Evolutionary conservation across 2,113 vertebrate genomes (phyloP).

Genomic region (Eulacestoma nigropectus): DNA sequence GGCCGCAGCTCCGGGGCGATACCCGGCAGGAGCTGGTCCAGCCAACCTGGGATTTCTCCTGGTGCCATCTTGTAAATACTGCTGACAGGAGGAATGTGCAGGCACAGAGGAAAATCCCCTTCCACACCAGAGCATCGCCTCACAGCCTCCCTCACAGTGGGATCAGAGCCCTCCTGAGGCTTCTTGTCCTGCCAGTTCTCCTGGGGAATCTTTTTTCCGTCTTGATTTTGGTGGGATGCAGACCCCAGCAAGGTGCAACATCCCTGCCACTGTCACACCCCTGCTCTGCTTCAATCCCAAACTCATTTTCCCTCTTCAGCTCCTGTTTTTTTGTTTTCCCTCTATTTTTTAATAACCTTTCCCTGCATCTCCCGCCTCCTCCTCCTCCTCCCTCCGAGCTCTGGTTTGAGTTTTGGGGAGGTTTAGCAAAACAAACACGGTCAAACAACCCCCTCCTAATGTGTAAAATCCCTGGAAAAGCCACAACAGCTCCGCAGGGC

Average conservation of each 20-base stretch:
- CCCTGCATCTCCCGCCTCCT: not conserved
- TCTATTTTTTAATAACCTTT: not conserved
- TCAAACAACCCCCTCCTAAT: slow-evolving; percentile 55
- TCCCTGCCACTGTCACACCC: not conserved
- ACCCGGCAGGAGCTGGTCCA: fast-evolving
- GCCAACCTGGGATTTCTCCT: not conserved
- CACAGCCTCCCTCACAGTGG: not conserved
- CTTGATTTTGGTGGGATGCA: not conserved
- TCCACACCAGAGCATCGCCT: not conserved
- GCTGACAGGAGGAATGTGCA: not conserved
- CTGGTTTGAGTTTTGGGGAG: slow-evolving; percentile 38
- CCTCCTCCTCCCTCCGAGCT: not conserved
- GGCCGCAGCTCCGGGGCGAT: fast-evolving
- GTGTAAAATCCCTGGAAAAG: slow-evolving; percentile 54
- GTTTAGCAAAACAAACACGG: slow-evolving; percentile 68
- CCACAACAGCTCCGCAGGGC: slow-evolving; percentile 40
- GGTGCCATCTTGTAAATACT: not conserved
- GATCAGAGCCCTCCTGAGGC: not conserved
- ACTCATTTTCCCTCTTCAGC: not conserved
- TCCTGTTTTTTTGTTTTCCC: not conserved
- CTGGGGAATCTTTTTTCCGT: fast-evolving
- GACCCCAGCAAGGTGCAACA: not conserved
- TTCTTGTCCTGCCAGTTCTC: not conserved
- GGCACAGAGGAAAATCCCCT: not conserved
- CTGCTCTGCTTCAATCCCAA: not conserved